Percentiles rank a stretch among this genome's conserved stretches.
Evolutionary conservation across 2,113 vertebrate genomes (phyloP).

Genomic region (Ochotona princeps): DNA sequence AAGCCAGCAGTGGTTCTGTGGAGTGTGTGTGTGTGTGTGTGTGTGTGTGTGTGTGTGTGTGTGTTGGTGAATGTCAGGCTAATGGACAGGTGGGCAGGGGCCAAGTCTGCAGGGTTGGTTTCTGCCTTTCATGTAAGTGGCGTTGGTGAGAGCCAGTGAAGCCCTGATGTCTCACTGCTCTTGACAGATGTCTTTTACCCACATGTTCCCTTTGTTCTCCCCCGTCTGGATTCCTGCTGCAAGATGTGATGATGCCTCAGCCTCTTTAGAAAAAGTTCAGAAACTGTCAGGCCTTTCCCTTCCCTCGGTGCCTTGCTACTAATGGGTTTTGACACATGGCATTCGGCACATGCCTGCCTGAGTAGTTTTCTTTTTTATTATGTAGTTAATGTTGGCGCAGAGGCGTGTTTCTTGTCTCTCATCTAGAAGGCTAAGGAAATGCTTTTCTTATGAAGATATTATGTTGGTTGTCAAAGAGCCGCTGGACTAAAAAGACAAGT

Average conservation of each 20-base stretch:
- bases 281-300: neutral
- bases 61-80: neutral
- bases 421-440: neutral
- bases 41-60: too few species aligned
- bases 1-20: neutral
- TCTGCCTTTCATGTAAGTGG: neutral
- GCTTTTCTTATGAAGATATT: neutral
- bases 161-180: neutral
- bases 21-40: too few species aligned
- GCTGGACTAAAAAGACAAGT: neutral
- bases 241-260: neutral
- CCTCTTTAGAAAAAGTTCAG: neutral
- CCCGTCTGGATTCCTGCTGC: neutral
- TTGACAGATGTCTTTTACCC: neutral
- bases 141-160: neutral
- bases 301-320: neutral
- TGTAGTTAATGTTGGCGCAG: neutral
- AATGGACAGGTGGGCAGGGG: neutral
- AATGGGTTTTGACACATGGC: neutral
- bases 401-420: neutral
- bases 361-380: neutral
- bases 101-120: accelerated
- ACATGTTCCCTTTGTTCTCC: neutral
- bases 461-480: neutral
- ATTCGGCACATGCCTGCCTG: neutral